A percentile compares a stretch with the other conserved stretches of the same genome.
phyloP scores from a whole-genome alignment of 2,113 vertebrate genomes.

The Heliornis fulica region DNA sequence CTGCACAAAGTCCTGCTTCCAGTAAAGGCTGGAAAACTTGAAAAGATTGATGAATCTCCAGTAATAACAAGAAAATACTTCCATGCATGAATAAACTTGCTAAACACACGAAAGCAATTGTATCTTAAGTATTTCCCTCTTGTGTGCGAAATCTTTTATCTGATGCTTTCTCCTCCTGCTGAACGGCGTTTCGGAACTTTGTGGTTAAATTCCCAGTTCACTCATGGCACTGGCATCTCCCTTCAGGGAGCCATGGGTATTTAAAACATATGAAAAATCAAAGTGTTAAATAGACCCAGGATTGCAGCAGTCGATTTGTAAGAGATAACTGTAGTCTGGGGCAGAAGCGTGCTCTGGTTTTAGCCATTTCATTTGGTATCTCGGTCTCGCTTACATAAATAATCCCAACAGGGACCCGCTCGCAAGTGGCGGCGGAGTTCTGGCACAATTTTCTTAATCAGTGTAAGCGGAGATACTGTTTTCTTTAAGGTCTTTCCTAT shows the following conservation, averaged over 20 bases:
- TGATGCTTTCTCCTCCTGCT: neutral
- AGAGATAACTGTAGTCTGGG: neutral
- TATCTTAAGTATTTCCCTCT: neutral
- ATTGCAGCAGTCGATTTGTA: neutral
- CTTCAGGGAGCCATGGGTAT: accelerated
- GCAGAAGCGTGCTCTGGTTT: neutral
- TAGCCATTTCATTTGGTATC: neutral
- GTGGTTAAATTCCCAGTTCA: neutral
- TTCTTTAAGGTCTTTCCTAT: neutral
- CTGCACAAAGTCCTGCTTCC: neutral
- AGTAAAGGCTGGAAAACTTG: neutral
- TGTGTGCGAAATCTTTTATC: neutral
- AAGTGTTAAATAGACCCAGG: neutral
- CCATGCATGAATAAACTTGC: neutral
- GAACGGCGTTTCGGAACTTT: neutral
- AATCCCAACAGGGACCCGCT: neutral
- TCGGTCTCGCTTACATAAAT: neutral
- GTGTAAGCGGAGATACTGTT: neutral
- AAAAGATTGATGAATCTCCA: neutral
- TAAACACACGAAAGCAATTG: neutral
- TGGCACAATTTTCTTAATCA: neutral
- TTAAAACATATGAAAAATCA: neutral
- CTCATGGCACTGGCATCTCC: neutral
- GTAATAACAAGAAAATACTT: neutral
- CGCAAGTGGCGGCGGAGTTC: neutral